Conservation (phyloP, 2,888 invertebrate species). For the Athalia circularis region DNA sequence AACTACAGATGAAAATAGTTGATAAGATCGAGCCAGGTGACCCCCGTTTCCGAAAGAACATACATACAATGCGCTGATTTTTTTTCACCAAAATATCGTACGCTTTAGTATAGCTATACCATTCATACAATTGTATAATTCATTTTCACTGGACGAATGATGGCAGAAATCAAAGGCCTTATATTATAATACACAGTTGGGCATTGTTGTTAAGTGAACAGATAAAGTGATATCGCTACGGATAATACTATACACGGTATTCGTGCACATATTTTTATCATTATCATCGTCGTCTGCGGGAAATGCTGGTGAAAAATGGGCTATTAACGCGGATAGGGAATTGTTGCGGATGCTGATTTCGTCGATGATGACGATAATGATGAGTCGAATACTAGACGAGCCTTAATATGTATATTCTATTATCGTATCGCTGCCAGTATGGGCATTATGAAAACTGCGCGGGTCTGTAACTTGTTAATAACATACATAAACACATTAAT, state of each 20-base stretch:
- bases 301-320: not conserved
- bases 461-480: slow-evolving; percentile 60
- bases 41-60: not conserved
- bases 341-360: not conserved
- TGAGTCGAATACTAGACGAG: slow-evolving; percentile 44
- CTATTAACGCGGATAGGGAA: slow-evolving; percentile 23
- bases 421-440: slow-evolving; percentile 72
- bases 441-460: slow-evolving; percentile 72
- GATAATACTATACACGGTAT: slow-evolving; percentile 24
- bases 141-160: slow-evolving; percentile 49
- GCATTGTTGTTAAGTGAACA: slow-evolving; percentile 71
- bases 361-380: slow-evolving; percentile 19
- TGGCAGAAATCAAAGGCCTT: slow-evolving; percentile 67
- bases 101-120: too few species aligned
- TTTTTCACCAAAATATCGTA: too few species aligned
- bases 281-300: not conserved
- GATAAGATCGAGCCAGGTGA: too few species aligned
- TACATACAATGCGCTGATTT: slow-evolving; percentile 7
- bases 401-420: slow-evolving; percentile 70
- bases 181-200: slow-evolving; percentile 72
- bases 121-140: not conserved
- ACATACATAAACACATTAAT: not conserved
- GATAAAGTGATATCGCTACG: slow-evolving; percentile 64
- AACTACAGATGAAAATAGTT: too few species aligned
- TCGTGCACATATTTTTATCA: not conserved